Conservation (phyloP, 2,888 invertebrate species). For the Andrena hattorfiana region DNA sequence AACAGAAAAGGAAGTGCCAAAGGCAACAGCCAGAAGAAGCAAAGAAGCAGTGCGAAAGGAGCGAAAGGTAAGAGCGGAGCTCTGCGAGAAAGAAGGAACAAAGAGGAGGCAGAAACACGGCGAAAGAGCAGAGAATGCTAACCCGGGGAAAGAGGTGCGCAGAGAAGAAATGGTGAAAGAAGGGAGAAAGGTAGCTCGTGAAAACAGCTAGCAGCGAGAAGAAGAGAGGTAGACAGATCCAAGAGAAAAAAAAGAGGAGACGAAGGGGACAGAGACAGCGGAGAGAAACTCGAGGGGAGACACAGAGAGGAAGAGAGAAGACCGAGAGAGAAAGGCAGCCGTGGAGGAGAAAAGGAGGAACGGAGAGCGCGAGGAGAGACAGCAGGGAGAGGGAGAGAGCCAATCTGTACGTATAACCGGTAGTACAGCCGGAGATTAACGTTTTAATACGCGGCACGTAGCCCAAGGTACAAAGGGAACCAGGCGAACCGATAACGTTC, state of each 20-base stretch:
- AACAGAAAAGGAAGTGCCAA: no score
- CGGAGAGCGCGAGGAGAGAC: slow-evolving; percentile 31
- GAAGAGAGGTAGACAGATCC: not conserved
- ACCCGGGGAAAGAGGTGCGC: slow-evolving; percentile 1
- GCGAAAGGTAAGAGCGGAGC: no score
- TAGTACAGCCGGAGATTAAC: slow-evolving; percentile 81
- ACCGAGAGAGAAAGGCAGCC: slow-evolving; percentile 27
- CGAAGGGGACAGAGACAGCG: slow-evolving; percentile 13
- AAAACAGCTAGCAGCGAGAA: not conserved
- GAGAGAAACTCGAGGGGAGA: slow-evolving; percentile 37
- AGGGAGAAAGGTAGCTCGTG: not conserved
- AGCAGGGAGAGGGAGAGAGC: slow-evolving; percentile 48
- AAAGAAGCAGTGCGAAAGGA: no score
- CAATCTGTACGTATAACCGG: slow-evolving; percentile 77
- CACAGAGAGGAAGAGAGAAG: slow-evolving; percentile 3
- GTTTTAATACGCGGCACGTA: slow-evolving; percentile 80
- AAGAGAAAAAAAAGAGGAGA: no score
- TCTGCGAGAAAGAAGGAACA: no score
- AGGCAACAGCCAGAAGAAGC: no score
- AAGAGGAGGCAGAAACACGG: no score
- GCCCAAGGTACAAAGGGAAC: slow-evolving; percentile 60
- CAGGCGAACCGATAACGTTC: slow-evolving; percentile 45
- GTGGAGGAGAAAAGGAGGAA: slow-evolving; percentile 10
- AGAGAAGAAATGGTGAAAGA: slow-evolving; percentile 13
- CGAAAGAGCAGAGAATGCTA: no score